These are phyloP conservation scores for Acanthosepion pharaonis DNA, from an alignment of 2,888 invertebrate genomes.

Conservation along the genomic window DNA sequence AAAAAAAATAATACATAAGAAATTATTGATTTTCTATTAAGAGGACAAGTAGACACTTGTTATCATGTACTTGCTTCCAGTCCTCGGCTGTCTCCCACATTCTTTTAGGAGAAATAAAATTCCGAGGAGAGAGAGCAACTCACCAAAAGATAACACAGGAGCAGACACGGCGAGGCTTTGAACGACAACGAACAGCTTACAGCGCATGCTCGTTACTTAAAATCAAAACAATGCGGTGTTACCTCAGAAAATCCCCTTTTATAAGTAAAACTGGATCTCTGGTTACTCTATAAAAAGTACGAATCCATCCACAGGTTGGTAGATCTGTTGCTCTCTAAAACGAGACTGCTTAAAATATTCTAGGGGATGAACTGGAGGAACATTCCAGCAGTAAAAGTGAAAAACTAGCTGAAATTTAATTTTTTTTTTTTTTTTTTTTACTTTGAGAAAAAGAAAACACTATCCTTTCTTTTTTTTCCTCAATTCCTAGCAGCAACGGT, in stretches of 20 bases:
- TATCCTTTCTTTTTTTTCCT: too few relatives aligned
- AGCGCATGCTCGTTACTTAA: background rate
- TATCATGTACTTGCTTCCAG: background rate
- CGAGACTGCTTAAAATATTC: too few relatives aligned
- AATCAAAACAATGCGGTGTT: constrained; percentile 33
- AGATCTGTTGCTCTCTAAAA: too few relatives aligned
- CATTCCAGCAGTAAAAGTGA: too few relatives aligned
- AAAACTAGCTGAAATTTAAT: too few relatives aligned
- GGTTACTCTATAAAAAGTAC: too few relatives aligned
- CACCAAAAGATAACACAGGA: background rate
- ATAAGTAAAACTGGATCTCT: background rate
- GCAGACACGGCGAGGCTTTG: background rate
- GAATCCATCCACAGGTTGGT: too few relatives aligned
- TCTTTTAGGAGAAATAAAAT: background rate
- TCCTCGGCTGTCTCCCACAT: constrained; percentile 33
- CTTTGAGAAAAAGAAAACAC: too few relatives aligned
- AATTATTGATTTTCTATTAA: background rate
- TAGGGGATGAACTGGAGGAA: too few relatives aligned
- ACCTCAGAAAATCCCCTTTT: background rate
- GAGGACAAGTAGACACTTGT: background rate
- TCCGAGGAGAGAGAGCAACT: constrained; percentile 7
- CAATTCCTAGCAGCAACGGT: too few relatives aligned
- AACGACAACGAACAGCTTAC: background rate
- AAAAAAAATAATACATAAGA: background rate
- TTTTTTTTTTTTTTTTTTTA: too few relatives aligned